Conservation (phyloP, 2,797 vertebrate genomes). For the Acanthiza pusilla region DNA sequence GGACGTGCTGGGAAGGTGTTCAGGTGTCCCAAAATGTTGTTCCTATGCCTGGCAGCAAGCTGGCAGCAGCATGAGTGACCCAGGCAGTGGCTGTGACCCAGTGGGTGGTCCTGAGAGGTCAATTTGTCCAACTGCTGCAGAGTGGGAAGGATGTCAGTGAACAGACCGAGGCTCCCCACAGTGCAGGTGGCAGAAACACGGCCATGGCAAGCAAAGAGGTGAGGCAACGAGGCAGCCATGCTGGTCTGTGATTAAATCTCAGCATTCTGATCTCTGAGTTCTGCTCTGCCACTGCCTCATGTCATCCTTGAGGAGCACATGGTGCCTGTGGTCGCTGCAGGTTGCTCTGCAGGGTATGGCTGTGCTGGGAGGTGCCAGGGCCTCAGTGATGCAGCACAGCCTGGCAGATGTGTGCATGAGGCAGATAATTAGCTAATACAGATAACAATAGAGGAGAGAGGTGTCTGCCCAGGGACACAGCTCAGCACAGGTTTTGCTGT, state of each 20-base stretch:
- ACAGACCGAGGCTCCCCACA: accelerated
- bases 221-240: accelerated
- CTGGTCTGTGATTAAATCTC: neutral
- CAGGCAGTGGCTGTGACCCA: neutral
- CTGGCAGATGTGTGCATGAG: neutral
- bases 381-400: neutral
- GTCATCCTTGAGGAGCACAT: accelerated
- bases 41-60: accelerated
- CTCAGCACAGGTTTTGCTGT: neutral
- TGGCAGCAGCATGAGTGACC: neutral
- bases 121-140: neutral
- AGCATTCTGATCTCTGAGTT: accelerated
- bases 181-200: accelerated
- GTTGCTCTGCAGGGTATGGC: neutral
- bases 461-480: neutral
- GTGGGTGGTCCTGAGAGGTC: neutral
- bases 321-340: neutral
- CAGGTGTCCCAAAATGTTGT: neutral
- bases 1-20: accelerated
- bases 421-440: neutral
- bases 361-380: neutral
- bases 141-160: neutral
- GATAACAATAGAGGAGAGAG: accelerated
- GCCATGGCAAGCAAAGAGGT: accelerated
- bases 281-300: neutral